phyloP scores from a whole-genome alignment of 53 echinoderm and acorn worm species.

The Mesocentrotus franciscanus region DNA sequence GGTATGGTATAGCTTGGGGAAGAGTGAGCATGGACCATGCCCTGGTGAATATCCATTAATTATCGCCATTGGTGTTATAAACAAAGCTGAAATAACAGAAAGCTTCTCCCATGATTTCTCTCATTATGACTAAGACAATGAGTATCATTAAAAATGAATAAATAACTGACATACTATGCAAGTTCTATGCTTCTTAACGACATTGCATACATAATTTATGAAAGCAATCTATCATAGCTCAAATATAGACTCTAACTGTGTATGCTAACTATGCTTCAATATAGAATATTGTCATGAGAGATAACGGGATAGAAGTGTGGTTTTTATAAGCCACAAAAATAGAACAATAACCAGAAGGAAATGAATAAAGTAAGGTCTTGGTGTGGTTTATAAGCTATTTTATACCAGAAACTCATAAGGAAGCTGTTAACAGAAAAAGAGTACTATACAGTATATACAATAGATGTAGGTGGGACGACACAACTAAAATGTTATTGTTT shows the following conservation, averaged over 20 bases:
- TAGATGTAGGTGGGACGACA: too few species aligned
- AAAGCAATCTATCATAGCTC: neutral
- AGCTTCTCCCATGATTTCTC: neutral
- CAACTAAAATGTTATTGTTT: too few species aligned
- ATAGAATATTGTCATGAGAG: neutral
- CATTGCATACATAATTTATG: neutral
- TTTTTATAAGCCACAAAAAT: neutral
- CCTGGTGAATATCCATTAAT: neutral
- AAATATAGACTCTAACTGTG: neutral
- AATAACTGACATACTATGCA: too few species aligned
- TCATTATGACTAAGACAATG: neutral
- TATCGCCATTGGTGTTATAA: neutral
- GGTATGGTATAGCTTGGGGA: too few species aligned
- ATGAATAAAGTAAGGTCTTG: neutral
- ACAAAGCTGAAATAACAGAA: neutral
- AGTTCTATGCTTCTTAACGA: too few species aligned
- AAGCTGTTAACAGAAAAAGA: neutral
- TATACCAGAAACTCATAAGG: neutral
- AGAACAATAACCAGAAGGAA: slow-evolving; percentile 14
- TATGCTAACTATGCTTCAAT: neutral
- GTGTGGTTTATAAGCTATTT: neutral
- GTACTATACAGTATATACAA: too few species aligned
- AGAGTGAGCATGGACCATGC: too few species aligned
- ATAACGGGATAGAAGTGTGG: neutral
- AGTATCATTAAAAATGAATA: neutral